Evolutionary conservation across 2,113 vertebrate species (phyloP), one percentile per base, ranked within the genome.

Genomic region (Tyto alba): DNA sequence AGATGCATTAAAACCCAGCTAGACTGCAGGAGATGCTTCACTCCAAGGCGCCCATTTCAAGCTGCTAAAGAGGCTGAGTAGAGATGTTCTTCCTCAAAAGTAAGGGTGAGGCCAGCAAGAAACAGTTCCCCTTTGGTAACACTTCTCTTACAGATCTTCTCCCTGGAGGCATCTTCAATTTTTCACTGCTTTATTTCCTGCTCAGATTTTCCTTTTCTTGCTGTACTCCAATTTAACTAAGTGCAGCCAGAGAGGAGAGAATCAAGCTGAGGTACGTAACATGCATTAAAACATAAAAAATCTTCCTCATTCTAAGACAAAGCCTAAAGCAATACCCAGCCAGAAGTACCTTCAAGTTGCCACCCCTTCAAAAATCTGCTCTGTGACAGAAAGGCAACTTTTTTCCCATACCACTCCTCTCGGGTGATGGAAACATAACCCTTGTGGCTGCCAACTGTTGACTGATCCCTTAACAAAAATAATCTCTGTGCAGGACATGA

Each of bases 21-120:
- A 52, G 40, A 43, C 57, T 1, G 0, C 81, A 41, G 22, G 30
- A 75, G 69, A 93, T 2, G 2, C 62, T 85, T 88, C 73, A 56
- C 78, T 63, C 74, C 53, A 10, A 93, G 81, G 32, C 89, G 34
- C 30, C 48, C 41, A 16, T 69, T 90, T 79, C 85, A 68, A 91
- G 82, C 62, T 76, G 62, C 88, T 81, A 6, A 71, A 75, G 56
- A 47, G 50, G 43, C 43, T 32, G 52, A 77, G 64, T 20, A 77
- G 41, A 72, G 34, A 88, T 13, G 52, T 73, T 85, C 88, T 88
- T 94, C 94, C 88, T 76, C 90, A 94, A 94, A 93, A 95, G 78
- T 52, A 62, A 69, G 78, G 74, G 55, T 83, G 62, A 94, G 82
- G 71, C 88, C 63, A 93, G 32, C 55, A 91, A 88, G 67, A 93